Percentiles rank a stretch among this genome's conserved stretches.
These are phyloP conservation scores for Caretta caretta DNA, from an alignment of 2,113 vertebrate species.

Conservation along the genomic window DNA sequence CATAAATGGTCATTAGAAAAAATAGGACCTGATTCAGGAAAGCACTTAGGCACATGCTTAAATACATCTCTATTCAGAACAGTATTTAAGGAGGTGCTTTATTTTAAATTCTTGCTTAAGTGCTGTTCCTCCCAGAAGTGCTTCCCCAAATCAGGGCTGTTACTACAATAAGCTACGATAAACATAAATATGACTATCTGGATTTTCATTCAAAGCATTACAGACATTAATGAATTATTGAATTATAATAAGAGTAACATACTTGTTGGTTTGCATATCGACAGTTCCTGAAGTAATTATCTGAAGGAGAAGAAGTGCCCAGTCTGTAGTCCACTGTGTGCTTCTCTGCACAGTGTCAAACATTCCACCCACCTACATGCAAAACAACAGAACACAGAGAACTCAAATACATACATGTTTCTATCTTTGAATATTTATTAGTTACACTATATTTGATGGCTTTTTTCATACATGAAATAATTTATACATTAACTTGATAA, in stretches of 20 bases:
- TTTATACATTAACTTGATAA: neutral
- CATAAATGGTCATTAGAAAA: fast-evolving
- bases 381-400: fast-evolving
- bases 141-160: neutral
- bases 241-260: fast-evolving
- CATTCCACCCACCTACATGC: conserved; percentile 79
- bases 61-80: neutral
- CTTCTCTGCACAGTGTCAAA: conserved; percentile 82
- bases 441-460: fast-evolving
- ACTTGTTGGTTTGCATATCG: conserved; percentile 81
- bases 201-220: neutral
- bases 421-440: fast-evolving
- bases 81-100: fast-evolving
- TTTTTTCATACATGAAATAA: neutral
- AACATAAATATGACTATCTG: fast-evolving
- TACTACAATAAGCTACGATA: neutral
- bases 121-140: neutral
- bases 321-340: conserved; percentile 79
- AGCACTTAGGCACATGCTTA: neutral
- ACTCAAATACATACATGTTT: fast-evolving
- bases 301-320: conserved; percentile 83
- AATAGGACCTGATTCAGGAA: fast-evolving
- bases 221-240: too few species aligned
- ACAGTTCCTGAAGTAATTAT: conserved; percentile 80
- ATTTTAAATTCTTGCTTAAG: neutral